Conservation (phyloP, 2,888 invertebrate species). For the Argyresthia goedartella region DNA sequence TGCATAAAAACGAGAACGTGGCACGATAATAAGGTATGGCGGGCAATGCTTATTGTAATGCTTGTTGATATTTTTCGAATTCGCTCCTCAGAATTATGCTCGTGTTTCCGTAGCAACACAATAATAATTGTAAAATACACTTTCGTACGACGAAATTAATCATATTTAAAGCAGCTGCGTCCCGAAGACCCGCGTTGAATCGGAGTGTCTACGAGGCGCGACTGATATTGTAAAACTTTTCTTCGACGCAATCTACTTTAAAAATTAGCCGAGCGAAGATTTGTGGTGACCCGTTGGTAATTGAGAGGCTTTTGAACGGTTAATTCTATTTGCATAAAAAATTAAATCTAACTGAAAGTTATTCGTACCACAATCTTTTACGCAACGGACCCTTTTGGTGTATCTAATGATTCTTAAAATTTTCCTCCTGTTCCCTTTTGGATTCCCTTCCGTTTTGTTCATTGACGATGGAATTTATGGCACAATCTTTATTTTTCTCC, state of each 20-base stretch:
- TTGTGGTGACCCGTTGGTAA: constrained; percentile 60
- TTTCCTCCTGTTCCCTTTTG: not conserved
- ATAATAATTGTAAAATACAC: too few relatives aligned
- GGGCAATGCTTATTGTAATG: constrained; percentile 36
- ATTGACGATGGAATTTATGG: not conserved
- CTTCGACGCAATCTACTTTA: constrained; percentile 66
- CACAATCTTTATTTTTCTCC: not conserved
- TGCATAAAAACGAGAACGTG: constrained; percentile 55
- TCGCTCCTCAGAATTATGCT: too few relatives aligned
- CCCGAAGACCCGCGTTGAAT: constrained; percentile 28
- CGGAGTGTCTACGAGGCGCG: constrained; percentile 31
- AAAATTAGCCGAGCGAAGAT: constrained; percentile 64
- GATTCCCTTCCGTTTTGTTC: not conserved
- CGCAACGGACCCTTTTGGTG: not conserved
- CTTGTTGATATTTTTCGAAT: constrained; percentile 16
- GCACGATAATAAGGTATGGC: constrained; percentile 60
- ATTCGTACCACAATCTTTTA: constrained; percentile 37
- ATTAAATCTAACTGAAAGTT: constrained; percentile 60
- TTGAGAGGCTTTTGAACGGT: constrained; percentile 65
- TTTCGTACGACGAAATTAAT: constrained; percentile 27
- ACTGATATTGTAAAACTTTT: constrained; percentile 67
- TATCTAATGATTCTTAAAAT: not conserved
- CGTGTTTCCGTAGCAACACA: too few relatives aligned
- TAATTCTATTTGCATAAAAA: constrained; percentile 64
- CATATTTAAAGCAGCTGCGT: constrained; percentile 50